phyloP scores from a whole-genome alignment of 2,888 invertebrate species.

The Microchrysa polita region DNA sequence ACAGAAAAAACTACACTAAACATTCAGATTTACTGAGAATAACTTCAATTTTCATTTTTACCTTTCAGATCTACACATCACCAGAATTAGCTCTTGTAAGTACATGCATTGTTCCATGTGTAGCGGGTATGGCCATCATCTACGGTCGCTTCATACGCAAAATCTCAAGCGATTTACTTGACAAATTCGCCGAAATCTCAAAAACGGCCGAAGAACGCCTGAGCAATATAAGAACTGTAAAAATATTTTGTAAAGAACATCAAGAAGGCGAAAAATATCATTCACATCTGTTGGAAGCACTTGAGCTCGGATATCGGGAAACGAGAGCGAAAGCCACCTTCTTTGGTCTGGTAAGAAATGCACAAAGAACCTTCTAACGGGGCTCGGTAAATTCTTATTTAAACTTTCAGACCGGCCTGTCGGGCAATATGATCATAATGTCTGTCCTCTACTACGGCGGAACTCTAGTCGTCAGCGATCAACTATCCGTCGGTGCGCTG shows the following conservation, averaged over 20 bases:
- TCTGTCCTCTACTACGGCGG: slow-evolving; percentile 94
- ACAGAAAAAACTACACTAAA: too few relatives aligned
- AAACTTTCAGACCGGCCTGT: slow-evolving; percentile 78
- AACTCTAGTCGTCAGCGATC: slow-evolving; percentile 81
- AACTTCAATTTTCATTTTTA: too few relatives aligned
- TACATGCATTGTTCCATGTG: slow-evolving; percentile 87
- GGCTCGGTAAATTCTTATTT: not conserved
- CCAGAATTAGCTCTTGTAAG: slow-evolving; percentile 88
- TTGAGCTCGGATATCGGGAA: slow-evolving; percentile 85
- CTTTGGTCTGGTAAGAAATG: slow-evolving; percentile 80
- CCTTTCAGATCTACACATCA: slow-evolving; percentile 85
- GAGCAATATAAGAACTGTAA: slow-evolving; percentile 91
- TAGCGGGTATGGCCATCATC: slow-evolving; percentile 82
- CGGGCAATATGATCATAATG: slow-evolving; percentile 89
- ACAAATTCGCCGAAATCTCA: slow-evolving; percentile 70
- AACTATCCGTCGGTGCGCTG: slow-evolving; percentile 84
- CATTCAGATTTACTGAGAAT: too few relatives aligned
- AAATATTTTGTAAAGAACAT: slow-evolving; percentile 88
- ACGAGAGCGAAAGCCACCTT: slow-evolving; percentile 87
- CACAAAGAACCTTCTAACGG: not conserved
- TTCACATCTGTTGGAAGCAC: slow-evolving; percentile 74
- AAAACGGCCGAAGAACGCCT: slow-evolving; percentile 92
- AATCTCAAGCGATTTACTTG: slow-evolving; percentile 83
- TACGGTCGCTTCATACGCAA: slow-evolving; percentile 86
- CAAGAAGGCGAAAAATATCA: slow-evolving; percentile 78